A percentile compares a stretch with the other conserved stretches of the same genome.
Evolutionary conservation across 2,113 vertebrate species (phyloP).

Genomic region (Cyanoderma ruficeps): DNA sequence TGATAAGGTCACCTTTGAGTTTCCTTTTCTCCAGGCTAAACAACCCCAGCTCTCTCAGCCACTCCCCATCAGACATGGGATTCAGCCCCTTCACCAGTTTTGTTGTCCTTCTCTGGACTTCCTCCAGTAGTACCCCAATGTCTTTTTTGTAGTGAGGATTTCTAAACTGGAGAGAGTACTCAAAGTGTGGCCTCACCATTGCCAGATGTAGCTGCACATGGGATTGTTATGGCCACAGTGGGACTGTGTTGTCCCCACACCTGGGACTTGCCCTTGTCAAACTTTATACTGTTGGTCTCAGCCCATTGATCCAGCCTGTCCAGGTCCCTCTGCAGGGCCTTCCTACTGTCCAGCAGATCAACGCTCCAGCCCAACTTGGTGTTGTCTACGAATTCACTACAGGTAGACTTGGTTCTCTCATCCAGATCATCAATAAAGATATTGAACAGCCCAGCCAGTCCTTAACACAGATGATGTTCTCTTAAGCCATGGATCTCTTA

Average conservation of each 20-base stretch:
- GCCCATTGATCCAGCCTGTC: neutral
- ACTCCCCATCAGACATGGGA: neutral
- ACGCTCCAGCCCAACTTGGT: neutral
- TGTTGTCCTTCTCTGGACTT: neutral
- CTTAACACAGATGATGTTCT: neutral
- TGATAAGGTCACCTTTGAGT: neutral
- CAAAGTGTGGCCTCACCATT: neutral
- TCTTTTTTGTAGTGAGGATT: neutral
- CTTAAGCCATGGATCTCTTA: neutral
- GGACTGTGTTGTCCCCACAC: no score
- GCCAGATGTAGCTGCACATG: no score
- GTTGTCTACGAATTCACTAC: rapidly evolving
- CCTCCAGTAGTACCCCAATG: neutral
- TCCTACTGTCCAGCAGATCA: neutral
- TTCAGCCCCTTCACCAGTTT: neutral
- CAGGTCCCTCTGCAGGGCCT: neutral
- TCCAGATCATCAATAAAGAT: neutral
- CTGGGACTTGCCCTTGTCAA: neutral
- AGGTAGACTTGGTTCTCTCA: neutral
- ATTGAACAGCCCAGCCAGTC: neutral
- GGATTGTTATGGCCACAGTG: neutral
- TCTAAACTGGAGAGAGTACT: neutral
- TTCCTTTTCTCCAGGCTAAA: neutral
- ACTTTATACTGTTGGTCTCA: neutral
- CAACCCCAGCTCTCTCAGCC: neutral